Conservation (phyloP, 2,888 invertebrate genomes). For the Plagodis pulveraria region DNA sequence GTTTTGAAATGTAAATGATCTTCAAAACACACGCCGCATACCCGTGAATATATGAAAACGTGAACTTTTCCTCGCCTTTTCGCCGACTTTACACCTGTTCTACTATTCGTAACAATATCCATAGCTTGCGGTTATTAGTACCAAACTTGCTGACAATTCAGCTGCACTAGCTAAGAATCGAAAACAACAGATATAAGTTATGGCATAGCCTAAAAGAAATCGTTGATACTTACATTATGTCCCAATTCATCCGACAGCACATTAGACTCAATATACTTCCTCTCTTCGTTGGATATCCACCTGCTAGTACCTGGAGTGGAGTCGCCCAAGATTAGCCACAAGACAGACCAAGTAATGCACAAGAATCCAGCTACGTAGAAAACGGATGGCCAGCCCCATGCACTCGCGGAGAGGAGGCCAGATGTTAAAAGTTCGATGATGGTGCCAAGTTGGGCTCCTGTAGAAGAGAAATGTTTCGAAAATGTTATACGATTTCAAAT, state of each 20-base stretch:
- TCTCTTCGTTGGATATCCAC: slow-evolving; percentile 87
- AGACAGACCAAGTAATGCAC: slow-evolving; percentile 86
- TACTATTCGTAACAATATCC: too few relatives aligned
- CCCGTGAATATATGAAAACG: too few relatives aligned
- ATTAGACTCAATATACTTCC: slow-evolving; percentile 87
- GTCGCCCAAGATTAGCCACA: slow-evolving; percentile 87
- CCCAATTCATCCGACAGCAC: slow-evolving; percentile 66
- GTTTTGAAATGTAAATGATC: too few relatives aligned
- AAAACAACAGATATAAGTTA: too few relatives aligned
- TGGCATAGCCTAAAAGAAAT: too few relatives aligned
- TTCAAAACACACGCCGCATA: too few relatives aligned
- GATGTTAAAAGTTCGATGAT: slow-evolving; percentile 90
- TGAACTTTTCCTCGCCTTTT: too few relatives aligned
- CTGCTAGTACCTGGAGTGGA: slow-evolving; percentile 87
- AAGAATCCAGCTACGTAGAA: slow-evolving; percentile 90
- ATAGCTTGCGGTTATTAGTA: too few relatives aligned
- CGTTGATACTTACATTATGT: slow-evolving; percentile 47
- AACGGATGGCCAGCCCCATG: slow-evolving; percentile 91
- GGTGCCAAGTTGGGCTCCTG: slow-evolving; percentile 93
- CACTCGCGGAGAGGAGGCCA: slow-evolving; percentile 88
- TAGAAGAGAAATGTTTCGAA: neutral
- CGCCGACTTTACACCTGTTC: too few relatives aligned
- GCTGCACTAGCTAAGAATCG: too few relatives aligned
- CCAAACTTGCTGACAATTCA: neutral
- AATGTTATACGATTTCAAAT: too few relatives aligned